Conservation (phyloP, 2,888 invertebrate genomes). For the Prostheceraeus crozeri region DNA sequence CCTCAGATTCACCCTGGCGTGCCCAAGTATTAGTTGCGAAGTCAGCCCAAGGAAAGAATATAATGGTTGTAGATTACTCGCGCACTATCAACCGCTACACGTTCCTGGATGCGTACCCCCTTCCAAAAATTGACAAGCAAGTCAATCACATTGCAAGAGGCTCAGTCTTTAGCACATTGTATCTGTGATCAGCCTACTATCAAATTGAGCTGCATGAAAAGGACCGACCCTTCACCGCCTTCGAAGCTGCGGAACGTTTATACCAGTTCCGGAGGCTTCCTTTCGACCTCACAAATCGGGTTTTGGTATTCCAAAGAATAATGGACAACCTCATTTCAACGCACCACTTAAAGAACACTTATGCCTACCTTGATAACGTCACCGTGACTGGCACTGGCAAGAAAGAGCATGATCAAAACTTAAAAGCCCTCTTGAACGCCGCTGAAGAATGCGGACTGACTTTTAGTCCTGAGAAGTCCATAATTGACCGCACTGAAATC, state of each 20-base stretch:
- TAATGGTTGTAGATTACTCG: background rate
- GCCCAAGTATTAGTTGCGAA: slow-evolving; percentile 5
- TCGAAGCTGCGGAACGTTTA: slow-evolving; percentile 14
- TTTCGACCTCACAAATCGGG: slow-evolving; percentile 25
- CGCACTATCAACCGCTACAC: slow-evolving; percentile 9
- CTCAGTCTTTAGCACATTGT: background rate
- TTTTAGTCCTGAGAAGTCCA: too few relatives aligned
- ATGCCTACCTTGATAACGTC: slow-evolving; percentile 20
- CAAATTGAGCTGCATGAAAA: background rate
- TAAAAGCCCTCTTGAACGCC: too few relatives aligned
- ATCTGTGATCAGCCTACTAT: background rate
- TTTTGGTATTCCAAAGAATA: slow-evolving; percentile 24
- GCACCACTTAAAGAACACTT: slow-evolving; percentile 9
- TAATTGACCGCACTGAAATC: too few relatives aligned
- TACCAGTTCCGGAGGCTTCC: slow-evolving; percentile 11
- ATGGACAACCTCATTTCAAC: slow-evolving; percentile 18
- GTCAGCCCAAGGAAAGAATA: too few relatives aligned
- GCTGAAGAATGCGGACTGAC: too few relatives aligned
- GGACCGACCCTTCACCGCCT: background rate
- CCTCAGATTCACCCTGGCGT: slow-evolving; percentile 3
- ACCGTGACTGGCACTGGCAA: slow-evolving; percentile 12
- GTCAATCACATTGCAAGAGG: too few relatives aligned
- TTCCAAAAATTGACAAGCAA: too few relatives aligned
- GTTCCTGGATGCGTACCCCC: slow-evolving; percentile 13
- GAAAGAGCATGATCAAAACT: slow-evolving; percentile 4